phyloP scores from a whole-genome alignment of 2,888 invertebrate genomes.

The Cantharis rustica region DNA sequence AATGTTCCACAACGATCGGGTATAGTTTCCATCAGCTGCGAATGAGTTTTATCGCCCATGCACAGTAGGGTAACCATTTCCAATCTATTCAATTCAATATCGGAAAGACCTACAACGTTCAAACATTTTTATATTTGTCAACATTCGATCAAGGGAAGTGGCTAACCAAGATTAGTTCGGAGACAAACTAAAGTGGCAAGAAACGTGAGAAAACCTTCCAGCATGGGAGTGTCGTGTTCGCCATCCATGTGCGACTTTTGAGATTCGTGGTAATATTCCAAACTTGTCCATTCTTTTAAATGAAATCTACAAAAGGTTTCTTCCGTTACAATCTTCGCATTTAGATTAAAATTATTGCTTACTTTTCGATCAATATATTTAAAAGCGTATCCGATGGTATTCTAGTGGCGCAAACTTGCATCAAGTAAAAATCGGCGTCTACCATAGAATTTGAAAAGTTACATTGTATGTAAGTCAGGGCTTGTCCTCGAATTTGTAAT shows the following conservation, averaged over 20 bases:
- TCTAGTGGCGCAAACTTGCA: conserved; percentile 91
- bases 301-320: conserved; percentile 71
- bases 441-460: conserved; percentile 99
- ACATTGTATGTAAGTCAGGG: conserved; percentile 98
- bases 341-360: conserved; percentile 46
- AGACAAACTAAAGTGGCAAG: conserved; percentile 87
- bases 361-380: conserved; percentile 87
- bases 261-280: conserved; percentile 69
- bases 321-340: not conserved
- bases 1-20: conserved; percentile 94
- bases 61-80: conserved; percentile 94
- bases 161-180: conserved; percentile 80
- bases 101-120: conserved; percentile 60
- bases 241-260: conserved; percentile 67
- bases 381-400: conserved; percentile 85
- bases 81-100: conserved; percentile 69
- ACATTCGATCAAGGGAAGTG: not conserved
- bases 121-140: not conserved
- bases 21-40: conserved; percentile 92
- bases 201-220: conserved; percentile 91
- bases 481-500: conserved; percentile 96
- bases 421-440: conserved; percentile 93
- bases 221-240: conserved; percentile 87
- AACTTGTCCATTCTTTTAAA: conserved; percentile 83
- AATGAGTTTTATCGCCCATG: conserved; percentile 94